Evolutionary conservation across 2,888 invertebrate species (phyloP), one percentile per base, ranked within the genome.

Genomic region (Machimus rusticus): DNA sequence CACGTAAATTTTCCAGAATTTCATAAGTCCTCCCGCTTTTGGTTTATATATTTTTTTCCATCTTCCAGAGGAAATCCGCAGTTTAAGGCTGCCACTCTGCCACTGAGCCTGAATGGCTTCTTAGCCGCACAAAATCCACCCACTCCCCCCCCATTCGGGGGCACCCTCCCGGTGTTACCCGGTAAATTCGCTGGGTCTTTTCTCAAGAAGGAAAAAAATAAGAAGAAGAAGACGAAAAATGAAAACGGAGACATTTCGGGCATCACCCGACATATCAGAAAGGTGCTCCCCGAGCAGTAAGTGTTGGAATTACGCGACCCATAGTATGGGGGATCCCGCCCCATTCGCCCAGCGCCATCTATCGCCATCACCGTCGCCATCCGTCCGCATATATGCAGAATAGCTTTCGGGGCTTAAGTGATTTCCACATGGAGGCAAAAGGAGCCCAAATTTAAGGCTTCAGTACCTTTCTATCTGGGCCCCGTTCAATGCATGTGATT

Each of bases 1-100:
- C 85, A 85, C 85, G 85, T 85, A 85, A 85, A 85, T 85, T 85
- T 85, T 85, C 85, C 31, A 85, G 85, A 74, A 85, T 85, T 85
- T 85, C 85, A 85, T 85, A 85, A 85, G 85, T 85, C 85, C 74
- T 74, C 43, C 43, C 28, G 46, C 43, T 85, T 85, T 85, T 85
- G 43, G 85, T 55, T 74, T 74, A 55, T 78, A n/a, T 78, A 46
- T 46, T 57, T 82, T 85, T 74, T 82, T 39, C 85, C 43, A 85
- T 85, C 46, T 85, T 85, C 74, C n/a, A 85, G n/a, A 85, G 85
- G 85, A 85, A 85, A 85, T 85, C 85, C 85, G 85, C 74, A 85
- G 85, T 85, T 85, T 85, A 85, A 85, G 85, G 85, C 46, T 85
- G 85, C 85, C 74, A 74, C 57, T 74, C 74, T 46, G 43, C 37